Evolutionary conservation across 1,140 invertebrate genomes (phyloP), one percentile per base, ranked within the genome.

Genomic region (Calliopsis andreniformis): DNA sequence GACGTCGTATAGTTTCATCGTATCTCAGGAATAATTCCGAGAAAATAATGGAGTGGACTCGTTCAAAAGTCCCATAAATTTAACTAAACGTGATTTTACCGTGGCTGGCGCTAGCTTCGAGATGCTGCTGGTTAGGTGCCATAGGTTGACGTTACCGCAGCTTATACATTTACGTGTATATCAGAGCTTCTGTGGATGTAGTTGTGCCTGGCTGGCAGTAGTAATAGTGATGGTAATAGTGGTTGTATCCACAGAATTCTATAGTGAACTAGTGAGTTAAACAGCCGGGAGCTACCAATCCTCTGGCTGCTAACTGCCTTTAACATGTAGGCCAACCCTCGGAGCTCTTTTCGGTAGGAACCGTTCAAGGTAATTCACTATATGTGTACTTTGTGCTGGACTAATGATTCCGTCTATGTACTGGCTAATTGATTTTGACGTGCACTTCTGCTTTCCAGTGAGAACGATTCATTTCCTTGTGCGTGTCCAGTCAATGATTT

Each of bases 41-140:
- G 71, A 76, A 71, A 88, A 88, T 88, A 88, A 89, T 89, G 82
- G 86, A 87, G 85, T 73, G 83, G 78, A 84, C 85, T 80, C 83
- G 87, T 88, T 87, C 83, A 87, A 85, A 89, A 88, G 81, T 87
- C 79, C 86, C 82, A 87, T 87, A 88, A 88, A 87, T 88, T 83
- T 78, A 18, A 20, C 39, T 47, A 67, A 78, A 82, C 75, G 80
- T 61, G 80, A 45, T 72, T 51, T 67, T 53, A 23, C 59, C 77
- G 43, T 16, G 63, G 56, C 47, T 16, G 53, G 20, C 6, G 20
- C 32, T 18, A n/a, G 43, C 56, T 42, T 63, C 25, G 49, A 79
- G 53, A 67, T 51, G 77, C n/a, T 30, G 42, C 20, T 35, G 25
- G 61, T 51, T 47, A 47, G 49, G 30, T 25, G 43, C 28, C 66